Evolutionary conservation across 2,797 vertebrate genomes (phyloP).

Genomic region (Poeciliopsis infans): DNA sequence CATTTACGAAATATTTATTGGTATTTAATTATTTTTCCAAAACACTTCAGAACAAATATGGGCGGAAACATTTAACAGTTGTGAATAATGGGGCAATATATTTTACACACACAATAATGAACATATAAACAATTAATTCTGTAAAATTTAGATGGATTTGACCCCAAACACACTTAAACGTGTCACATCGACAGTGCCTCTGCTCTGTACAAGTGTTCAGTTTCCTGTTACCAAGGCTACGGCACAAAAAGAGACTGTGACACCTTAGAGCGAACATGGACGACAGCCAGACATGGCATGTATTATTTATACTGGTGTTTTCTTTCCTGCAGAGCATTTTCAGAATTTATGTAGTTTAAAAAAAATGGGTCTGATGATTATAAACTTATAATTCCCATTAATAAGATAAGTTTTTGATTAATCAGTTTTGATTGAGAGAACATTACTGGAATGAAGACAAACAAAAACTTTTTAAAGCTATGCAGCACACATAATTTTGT

Average conservation of each 20-base stretch:
- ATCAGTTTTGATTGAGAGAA: not conserved
- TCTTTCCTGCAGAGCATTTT: not conserved
- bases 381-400: not conserved
- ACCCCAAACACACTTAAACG: not conserved
- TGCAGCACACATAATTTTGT: not conserved
- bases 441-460: not conserved
- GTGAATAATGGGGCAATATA: not conserved
- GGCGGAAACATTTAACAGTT: not conserved
- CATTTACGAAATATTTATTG: not conserved
- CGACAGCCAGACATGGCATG: constrained; percentile 13
- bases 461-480: not conserved
- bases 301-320: constrained; percentile 26
- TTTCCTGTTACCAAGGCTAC: not conserved
- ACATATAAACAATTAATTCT: not conserved
- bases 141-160: not conserved
- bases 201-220: constrained; percentile 4
- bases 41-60: not conserved
- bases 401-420: not conserved
- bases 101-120: not conserved
- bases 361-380: not conserved
- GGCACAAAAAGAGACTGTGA: constrained; percentile 10
- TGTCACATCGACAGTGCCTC: not conserved
- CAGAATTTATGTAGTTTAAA: not conserved
- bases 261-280: constrained; percentile 7
- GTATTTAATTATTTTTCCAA: not conserved